Base-by-base conservation (phyloP, 2,797 vertebrate genomes). In the Clarias pachynema region DNA sequence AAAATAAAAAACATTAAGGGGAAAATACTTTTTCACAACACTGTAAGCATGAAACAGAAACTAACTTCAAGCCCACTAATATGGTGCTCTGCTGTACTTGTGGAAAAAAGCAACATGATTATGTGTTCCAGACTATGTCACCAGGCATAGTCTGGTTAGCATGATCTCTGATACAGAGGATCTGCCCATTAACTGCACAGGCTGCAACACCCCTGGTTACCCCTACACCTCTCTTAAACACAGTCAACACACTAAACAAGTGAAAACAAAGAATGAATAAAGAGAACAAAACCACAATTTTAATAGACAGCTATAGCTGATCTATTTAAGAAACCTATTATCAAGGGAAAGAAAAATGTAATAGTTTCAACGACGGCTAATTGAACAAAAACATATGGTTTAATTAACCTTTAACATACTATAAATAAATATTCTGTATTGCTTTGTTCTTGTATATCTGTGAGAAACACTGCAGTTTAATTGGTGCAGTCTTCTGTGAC, bases 131-230 rank as follows among this genome's bases (percentile, higher is more conserved):
- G 34, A 34, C 34, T 34, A 34, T 34, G 34, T 34, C 87, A 90
- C 79, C 69, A 81, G 84, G 34, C 83, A 79, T 73, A 57, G 59
- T 79, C 79, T 84, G 20, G 74, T 90, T 91, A 92, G 12, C 44
- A 44, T 88, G 85, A 86, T 70, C 44, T 44, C 44, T 44, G 86
- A 89, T 88, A 90, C 80, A 86, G 31, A 88, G 79, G 84, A 85
- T 84, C 85, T 82, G 56, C 85, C 88, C 62, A 87, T 90, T 91
- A 91, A 92, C 90, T 89, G n/a, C n/a, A n/a, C n/a, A n/a, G n/a
- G n/a, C n/a, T n/a, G 68, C 63, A 86, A 73, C 74, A 88, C 83
- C 37, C 74, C 14, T 83, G 82, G 88, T 85, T 68, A 79, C 60
- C 85, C 60, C 44, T 65, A 16, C 57, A 70, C 78, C 73, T 84